Evolutionary conservation across 2,888 invertebrate species (phyloP).

Genomic region (Oscheius sp.): DNA sequence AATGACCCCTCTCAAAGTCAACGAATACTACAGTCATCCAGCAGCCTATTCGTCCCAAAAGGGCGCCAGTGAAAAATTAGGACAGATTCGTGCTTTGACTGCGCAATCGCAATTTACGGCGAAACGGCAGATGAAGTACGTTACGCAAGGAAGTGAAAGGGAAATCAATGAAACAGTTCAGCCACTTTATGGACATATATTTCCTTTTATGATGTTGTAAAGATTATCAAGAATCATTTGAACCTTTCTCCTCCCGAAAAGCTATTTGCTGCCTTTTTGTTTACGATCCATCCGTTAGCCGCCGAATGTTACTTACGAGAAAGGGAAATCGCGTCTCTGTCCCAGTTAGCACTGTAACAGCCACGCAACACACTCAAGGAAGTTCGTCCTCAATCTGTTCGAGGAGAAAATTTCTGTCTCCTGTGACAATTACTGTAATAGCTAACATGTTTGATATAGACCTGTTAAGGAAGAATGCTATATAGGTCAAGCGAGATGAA

Average conservation of each 20-base stretch:
- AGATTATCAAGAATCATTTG: no score
- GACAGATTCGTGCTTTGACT: constrained; percentile 17
- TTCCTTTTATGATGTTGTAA: no score
- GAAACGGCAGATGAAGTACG: constrained; percentile 7
- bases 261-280: constrained; percentile 4
- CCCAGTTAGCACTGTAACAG: constrained; percentile 25
- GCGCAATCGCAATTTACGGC: constrained; percentile 23
- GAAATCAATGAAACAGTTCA: no score
- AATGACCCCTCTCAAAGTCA: constrained; percentile 2
- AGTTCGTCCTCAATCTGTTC: constrained; percentile 28
- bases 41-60: no score
- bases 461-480: not conserved
- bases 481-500: constrained; percentile 24
- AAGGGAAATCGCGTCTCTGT: constrained; percentile 17
- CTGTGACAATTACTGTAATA: not conserved
- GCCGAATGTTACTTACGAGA: constrained; percentile 14
- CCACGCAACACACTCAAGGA: constrained; percentile 20
- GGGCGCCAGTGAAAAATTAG: not conserved
- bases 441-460: not conserved
- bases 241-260: not conserved
- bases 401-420: constrained; percentile 17
- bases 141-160: not conserved
- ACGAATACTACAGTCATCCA: no score
- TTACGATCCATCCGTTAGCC: constrained; percentile 25
- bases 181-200: no score